Evolutionary conservation across 2,888 invertebrate species (phyloP).

Genomic region (Andricus quercusramuli): DNA sequence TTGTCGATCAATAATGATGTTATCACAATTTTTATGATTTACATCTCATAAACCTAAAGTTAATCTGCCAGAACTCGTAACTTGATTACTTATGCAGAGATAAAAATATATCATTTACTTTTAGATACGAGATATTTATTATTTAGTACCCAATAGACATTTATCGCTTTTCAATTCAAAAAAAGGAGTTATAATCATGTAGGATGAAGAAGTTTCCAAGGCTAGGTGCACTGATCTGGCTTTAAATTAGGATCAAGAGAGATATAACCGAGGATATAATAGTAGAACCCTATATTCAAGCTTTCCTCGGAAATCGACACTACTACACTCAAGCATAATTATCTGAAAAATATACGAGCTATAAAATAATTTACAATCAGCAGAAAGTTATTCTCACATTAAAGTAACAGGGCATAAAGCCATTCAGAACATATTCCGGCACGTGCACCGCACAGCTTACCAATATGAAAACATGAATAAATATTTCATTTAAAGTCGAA

Average conservation of each 20-base stretch:
- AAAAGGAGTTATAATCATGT: constrained; percentile 1
- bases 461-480: not conserved
- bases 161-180: constrained; percentile 23
- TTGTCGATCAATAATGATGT: too few relatives aligned
- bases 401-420: constrained; percentile 15
- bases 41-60: not conserved
- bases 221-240: not conserved
- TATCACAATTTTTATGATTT: not conserved
- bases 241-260: constrained; percentile 32
- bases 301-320: constrained; percentile 28
- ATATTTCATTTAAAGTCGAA: not conserved
- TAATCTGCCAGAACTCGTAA: not conserved
- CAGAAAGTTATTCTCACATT: constrained; percentile 31
- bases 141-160: not conserved
- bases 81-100: not conserved
- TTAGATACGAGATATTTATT: not conserved
- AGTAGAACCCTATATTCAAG: constrained; percentile 8
- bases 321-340: constrained; percentile 17
- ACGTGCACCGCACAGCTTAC: constrained; percentile 14
- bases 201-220: not conserved
- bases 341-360: constrained; percentile 13
- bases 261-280: not conserved
- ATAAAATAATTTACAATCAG: constrained; percentile 38
- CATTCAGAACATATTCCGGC: constrained; percentile 16
- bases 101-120: not conserved